phyloP scores from a whole-genome alignment of 2,888 invertebrate genomes.

The Cheilosia vulpina region DNA sequence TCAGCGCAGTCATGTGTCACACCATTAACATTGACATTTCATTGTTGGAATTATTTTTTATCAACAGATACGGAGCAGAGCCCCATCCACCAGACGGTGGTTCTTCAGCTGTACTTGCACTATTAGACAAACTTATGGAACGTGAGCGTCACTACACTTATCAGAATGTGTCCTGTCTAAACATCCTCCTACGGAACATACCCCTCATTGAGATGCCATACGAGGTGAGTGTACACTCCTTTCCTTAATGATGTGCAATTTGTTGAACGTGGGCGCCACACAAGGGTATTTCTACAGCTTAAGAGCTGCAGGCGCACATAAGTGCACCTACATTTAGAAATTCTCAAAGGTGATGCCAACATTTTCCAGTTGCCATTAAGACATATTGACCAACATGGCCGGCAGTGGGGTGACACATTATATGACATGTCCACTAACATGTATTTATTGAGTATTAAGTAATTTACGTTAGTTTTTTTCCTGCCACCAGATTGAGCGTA shows the following conservation, averaged over 20 bases:
- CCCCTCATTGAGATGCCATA: conserved; percentile 85
- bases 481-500: neutral
- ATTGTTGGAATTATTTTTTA: conserved; percentile 9
- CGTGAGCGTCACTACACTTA: conserved; percentile 87
- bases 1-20: too few species aligned
- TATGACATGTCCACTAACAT: conserved; percentile 15
- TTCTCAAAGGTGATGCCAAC: conserved; percentile 10
- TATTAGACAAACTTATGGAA: conserved; percentile 87
- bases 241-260: conserved; percentile 60
- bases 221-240: conserved; percentile 79
- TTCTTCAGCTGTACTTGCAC: conserved; percentile 86
- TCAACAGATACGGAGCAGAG: conserved; percentile 87
- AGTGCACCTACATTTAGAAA: neutral
- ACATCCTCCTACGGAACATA: conserved; percentile 87
- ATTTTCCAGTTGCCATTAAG: conserved; percentile 15
- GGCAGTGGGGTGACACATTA: neutral
- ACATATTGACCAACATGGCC: neutral
- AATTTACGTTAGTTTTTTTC: conserved; percentile 19
- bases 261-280: conserved; percentile 50
- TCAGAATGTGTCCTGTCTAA: conserved; percentile 88
- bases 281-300: neutral
- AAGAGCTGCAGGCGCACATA: conserved; percentile 11
- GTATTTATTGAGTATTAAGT: conserved; percentile 43
- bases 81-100: conserved; percentile 86
- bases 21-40: neutral